Base-by-base conservation (phyloP, 2,113 vertebrate species). In the Nestor notabilis region DNA sequence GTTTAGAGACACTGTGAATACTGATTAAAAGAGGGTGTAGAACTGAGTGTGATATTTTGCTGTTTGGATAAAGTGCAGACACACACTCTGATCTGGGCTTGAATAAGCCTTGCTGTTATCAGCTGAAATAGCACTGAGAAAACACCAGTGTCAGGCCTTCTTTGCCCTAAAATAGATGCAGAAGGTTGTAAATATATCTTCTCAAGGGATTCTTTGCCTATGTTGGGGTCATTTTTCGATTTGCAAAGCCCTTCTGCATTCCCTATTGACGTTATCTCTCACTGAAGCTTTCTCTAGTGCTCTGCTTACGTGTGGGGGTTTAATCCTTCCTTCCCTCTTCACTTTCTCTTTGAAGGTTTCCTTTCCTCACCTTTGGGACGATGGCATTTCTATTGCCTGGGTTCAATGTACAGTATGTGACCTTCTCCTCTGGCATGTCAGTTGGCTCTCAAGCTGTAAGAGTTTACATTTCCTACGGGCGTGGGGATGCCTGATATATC, bases 371-470 rank as follows among this genome's bases (percentile, higher is more conserved):
- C 47, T 47, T 29, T 33, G 13, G 27, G 49, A 41, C 0, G 17
- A 41, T 23, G 58, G 50, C 65, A 46, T 43, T 89, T 55, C 76
- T 33, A 5, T 68, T 7, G 64, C 80, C 77, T 55, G 86, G 37
- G 55, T 81, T 95, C 89, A 29, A 5, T 75, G 93, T 95, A 19
- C 91, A 94, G n/a, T 75, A 39, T 84, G 93, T 95, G 94, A 94
- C 91, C 94, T 96, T 96, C 80, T 97, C 83, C 49, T 76, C 61
- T 93, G 90, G 47, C 78, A 39, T 24, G 20, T 52, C 50, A 13
- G 9, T 17, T 87, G 91, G 87, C 83, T 96, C 60, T 82, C 55
- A 33, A 71, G 33, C 35, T 78, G 13, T 7, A 9, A 39, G 79
- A 95, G 91, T 96, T 93, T 94, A 77, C 89, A 68, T 93, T 94